Base-by-base conservation (phyloP, 1,140 invertebrate species). In the Drosophila repleta region DNA sequence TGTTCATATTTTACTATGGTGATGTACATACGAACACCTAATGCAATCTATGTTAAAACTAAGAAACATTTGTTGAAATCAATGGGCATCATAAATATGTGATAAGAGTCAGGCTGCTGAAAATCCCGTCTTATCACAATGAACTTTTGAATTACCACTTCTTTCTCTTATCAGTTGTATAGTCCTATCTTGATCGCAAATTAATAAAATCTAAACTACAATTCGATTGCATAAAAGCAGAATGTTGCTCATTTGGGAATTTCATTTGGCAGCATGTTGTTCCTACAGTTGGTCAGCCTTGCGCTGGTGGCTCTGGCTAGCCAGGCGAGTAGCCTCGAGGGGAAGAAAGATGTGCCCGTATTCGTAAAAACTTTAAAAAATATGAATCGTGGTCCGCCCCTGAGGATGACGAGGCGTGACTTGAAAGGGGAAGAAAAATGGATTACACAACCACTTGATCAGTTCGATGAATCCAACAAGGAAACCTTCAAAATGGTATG, bases 401-500 rank as follows among this genome's bases (percentile, higher is more conserved):
- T 55, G 17, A 68, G 41, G 32, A 15, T 35, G 20, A 1, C 65
- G 7, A 15, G 0, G 15, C 39, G 21, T 0, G 72, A 80, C 0
- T 71, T 13, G 0, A 56, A 8, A 24, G 63, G 65, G 0, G 32
- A 48, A 20, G 81, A 80, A 17, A 73, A 85, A 70, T 90, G 83
- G 83, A 90, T 91, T 32, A 80, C 79, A 21, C 90, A 91, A 21
- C 89, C 85, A 37, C 73, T 96, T 17, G 95, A 96, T 90, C 94
- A 97, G 90, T 96, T 96, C 75, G 94, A 96, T 91, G 93, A 94
- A 6, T 92, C 92, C 8, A 94, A 96, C 67, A 91, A 90, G 32
- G 91, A 92, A 13, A 94, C 93, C 2, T 97, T 94, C 93, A 70
- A 92, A 73, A 96, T 96, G 95, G 90, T 90, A 29, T 17, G 45